Base-by-base conservation (phyloP, 2,113 vertebrate genomes). In the Phocoena phocoena region DNA sequence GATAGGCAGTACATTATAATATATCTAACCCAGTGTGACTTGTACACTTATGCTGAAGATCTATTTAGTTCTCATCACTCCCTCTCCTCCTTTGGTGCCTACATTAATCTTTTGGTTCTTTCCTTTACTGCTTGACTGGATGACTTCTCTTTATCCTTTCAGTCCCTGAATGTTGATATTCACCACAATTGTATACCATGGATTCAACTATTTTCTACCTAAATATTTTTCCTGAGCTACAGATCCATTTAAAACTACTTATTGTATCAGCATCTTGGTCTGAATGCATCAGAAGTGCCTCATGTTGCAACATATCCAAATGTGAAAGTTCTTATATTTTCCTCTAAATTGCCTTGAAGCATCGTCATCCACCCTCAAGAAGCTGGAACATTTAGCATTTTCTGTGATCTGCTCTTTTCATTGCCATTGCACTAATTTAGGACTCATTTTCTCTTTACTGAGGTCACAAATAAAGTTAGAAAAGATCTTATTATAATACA, bases 361-460 rank as follows among this genome's bases (percentile, higher is more conserved):
- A 28, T 47, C 18, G 12, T 38, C 12, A 58, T 36, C 47, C 1
- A 92, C 14, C 4, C 10, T 23, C 47, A 53, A 11, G 11, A 91
- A 82, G 5, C 33, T 33, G 50, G 55, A 95, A 76, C 20, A 23
- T 31, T 71, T 68, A 47, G 18, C 1, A 12, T 74, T 85, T 53
- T 65, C 44, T 91, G 33, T 6, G 20, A 68, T 53, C 9, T 41
- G 8, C 14, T 87, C 5, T 87, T 79, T 84, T 93, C 36, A 63
- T 33, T 67, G n/a, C 23, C 83, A 33, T 7, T 92, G 14, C 12
- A 4, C 62, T 77, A 65, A 47, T 47, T 89, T 62, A 47, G 17
- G 58, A 87, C 63, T 71, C 73, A 47, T 90, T 96, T 91, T 90
- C 20, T 92, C 58, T 91, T 63, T 62, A 50, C 15, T 73, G 33